Evolutionary conservation across 2,797 vertebrate genomes (phyloP).

Genomic region (Geotrypetes seraphini): DNA sequence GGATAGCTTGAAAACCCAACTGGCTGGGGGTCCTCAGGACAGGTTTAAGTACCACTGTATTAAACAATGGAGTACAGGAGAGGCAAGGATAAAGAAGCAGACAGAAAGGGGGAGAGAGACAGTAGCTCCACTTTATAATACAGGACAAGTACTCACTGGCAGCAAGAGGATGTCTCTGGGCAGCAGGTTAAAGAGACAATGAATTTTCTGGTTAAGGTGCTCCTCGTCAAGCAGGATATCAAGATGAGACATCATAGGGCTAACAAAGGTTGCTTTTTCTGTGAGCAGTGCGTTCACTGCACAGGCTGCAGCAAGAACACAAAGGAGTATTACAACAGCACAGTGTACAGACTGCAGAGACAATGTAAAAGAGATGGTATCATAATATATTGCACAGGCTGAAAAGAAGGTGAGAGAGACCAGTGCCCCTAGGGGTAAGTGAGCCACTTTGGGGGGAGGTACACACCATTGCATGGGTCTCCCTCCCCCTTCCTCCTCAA

Average conservation of each 20-base stretch:
- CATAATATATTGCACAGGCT: not conserved
- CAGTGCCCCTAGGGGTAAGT: too few species aligned
- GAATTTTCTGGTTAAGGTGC: slow-evolving; percentile 59
- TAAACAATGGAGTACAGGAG: too few species aligned
- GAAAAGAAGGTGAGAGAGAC: not conserved
- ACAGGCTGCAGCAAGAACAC: slow-evolving; percentile 54
- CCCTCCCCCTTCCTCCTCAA: too few species aligned
- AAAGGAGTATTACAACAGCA: not conserved
- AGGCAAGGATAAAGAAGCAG: too few species aligned
- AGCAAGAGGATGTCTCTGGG: slow-evolving; percentile 58
- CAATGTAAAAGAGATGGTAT: rapidly evolving
- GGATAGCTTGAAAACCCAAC: too few species aligned
- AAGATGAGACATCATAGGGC: slow-evolving; percentile 33
- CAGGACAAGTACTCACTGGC: too few species aligned
- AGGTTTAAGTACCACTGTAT: too few species aligned
- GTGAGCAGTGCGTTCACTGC: slow-evolving; percentile 67
- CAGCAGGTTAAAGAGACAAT: slow-evolving; percentile 72
- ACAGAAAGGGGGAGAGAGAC: too few species aligned
- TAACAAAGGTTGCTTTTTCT: slow-evolving; percentile 50
- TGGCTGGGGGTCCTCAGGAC: too few species aligned
- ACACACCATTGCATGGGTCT: too few species aligned
- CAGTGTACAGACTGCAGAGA: not conserved
- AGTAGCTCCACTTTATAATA: too few species aligned
- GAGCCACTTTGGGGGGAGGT: too few species aligned
- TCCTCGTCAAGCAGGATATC: slow-evolving; percentile 60